Evolutionary conservation across 2,888 invertebrate species (phyloP), one percentile per base, ranked within the genome.

Genomic region (Schizaphis graminum): DNA sequence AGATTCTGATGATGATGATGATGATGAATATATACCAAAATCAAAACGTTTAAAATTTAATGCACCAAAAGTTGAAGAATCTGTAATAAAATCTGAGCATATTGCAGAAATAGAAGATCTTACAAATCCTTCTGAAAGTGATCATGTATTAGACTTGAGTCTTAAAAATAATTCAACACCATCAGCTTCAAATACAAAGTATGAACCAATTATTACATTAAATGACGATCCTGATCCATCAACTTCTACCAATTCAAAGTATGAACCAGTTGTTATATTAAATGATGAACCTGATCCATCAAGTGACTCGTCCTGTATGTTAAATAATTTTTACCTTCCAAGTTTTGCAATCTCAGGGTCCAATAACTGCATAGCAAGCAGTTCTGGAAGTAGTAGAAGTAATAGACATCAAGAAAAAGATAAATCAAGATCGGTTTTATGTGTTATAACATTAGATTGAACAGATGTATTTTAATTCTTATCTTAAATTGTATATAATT

Each of bases 371-470:
- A 86, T 41, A 86, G 61, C 90, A 28, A 49, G 93, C 86, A n/a
- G 35, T 28, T 85, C 84, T 89, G 24, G n/a, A 49, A 94, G 0
- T 16, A 49, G 61, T 77, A 89, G n/a, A 77, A 44, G 3, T 53
- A 93, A 77, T 44, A 89, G 21, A 28, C 53, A 0, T 28, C 53
- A 56, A 84, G 93, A 91, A 86, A 87, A 91, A 53, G 44, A 87
- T 35, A 91, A 61, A n/a, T 86, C 94, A n/a, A 49, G 91, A 28
- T 10, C 49, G 0, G 90, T 94, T 26, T 41, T 94, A 67, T 94
- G 91, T 87, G 86, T 87, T 86, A 94, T 94, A 56, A 94, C 94
- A 44, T 94, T 94, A 91, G 94, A 94, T 49, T 94, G n/a, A 91
- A 28, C 41, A 21, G 26, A 61, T 47, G 28, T n/a, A 24, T 67